Evolutionary conservation across 2,113 vertebrate genomes (phyloP), one percentile per base, ranked within the genome.

Genomic region (Dipodomys spectabilis): DNA sequence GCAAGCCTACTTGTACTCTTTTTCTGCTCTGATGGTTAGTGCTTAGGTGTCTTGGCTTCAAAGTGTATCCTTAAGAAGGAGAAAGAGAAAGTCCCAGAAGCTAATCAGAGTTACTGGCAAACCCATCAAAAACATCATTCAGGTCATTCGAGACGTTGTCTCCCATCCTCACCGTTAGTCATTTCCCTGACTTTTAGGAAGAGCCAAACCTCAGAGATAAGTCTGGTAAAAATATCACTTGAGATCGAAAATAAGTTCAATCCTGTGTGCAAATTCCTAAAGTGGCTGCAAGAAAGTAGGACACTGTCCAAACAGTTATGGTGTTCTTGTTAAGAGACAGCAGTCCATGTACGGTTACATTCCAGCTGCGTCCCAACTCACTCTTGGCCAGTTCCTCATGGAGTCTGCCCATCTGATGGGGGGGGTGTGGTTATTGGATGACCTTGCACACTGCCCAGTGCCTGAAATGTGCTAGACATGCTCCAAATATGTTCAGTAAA

Each of bases 201-300:
- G 39, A 84, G 88, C 95, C 83, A 88, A 72, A 45, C 25, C 44
- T 87, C 85, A 39, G 85, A 92, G 94, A 92, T 79, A 82, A 92
- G 92, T 94, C 93, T 95, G 94, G 93, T 94, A 91, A 96, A 95
- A 94, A 93, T 64, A 94, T 85, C 93, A 88, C n/a, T 49, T 28
- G 67, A 82, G 71, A 64, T 80, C 0, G 28, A 77, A 96, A 96
- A 39, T 74, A 87, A 85, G 60, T 84, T 91, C 64, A n/a, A 2
- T 75, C 57, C 23, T 28, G 0, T 53, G 49, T n/a, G n/a, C 69
- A 18, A n/a, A 93, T 92, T 64, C 90, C 74, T 45, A 64, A 79
- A 39, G 57, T 9, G 25, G 57, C 35, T 71, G 57, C 81, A n/a
- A 5, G 67, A 73, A 73, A 65, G 71, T 1, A 39, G 92, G 86